Conservation (phyloP, 2,113 vertebrate species). For the Nesogale talazaci region DNA sequence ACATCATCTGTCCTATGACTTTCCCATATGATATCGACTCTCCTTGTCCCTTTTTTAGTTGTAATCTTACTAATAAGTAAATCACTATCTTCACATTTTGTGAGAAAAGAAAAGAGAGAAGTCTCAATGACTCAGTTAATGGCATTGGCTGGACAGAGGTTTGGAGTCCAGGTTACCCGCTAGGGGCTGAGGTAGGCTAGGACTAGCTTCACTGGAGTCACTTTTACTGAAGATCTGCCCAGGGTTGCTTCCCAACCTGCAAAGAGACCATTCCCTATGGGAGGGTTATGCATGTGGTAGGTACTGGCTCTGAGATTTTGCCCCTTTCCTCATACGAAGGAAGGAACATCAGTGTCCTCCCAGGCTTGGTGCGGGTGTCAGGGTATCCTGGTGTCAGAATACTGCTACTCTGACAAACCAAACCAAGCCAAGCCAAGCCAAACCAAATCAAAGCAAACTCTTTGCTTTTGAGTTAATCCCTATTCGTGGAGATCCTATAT, state of each 20-base stretch:
- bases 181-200: neutral
- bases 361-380: neutral
- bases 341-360: neutral
- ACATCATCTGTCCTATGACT: neutral
- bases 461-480: neutral
- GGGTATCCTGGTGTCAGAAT: neutral
- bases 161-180: neutral
- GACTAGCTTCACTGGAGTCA: neutral
- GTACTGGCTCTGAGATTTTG: neutral
- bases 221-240: neutral
- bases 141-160: neutral
- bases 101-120: neutral
- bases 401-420: neutral
- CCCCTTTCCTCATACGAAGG: neutral
- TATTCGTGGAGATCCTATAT: neutral
- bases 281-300: neutral
- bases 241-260: neutral
- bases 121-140: neutral
- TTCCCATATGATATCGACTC: neutral
- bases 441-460: neutral
- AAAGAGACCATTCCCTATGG: neutral
- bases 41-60: neutral
- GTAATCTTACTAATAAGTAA: neutral
- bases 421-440: neutral
- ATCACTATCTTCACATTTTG: neutral